A percentile compares a stretch with the other conserved stretches of the same genome.
phyloP scores from a whole-genome alignment of 2,797 vertebrate species.

The Rhynchotus rufescens region DNA sequence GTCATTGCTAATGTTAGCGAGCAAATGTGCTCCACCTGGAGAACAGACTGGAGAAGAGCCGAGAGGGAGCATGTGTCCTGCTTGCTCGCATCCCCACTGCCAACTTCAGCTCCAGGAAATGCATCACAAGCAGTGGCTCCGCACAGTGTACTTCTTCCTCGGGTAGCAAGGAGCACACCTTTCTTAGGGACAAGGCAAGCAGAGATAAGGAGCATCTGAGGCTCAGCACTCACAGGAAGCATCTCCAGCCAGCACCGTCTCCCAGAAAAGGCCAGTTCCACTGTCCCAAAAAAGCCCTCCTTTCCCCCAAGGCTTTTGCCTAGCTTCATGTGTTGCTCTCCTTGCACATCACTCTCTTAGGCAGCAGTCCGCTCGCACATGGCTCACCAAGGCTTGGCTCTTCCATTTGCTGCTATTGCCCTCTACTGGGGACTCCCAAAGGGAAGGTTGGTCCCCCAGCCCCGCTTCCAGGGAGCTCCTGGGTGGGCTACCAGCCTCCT shows the following conservation, averaged over 20 bases:
- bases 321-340: too few species aligned
- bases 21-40: neutral
- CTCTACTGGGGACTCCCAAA: conserved; percentile 53
- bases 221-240: too few species aligned
- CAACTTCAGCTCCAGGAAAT: neutral
- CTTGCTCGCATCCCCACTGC: too few species aligned
- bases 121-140: neutral
- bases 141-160: too few species aligned
- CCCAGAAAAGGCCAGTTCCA: neutral
- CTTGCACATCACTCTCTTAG: too few species aligned
- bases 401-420: conserved; percentile 67
- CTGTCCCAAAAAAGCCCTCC: rapidly evolving
- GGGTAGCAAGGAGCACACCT: too few species aligned
- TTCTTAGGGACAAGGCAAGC: too few species aligned
- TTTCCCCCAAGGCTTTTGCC: neutral
- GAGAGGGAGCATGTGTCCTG: neutral
- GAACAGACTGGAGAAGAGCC: neutral
- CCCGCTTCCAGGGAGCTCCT: neutral
- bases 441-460: neutral
- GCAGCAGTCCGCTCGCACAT: neutral
- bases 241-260: neutral
- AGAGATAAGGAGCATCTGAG: too few species aligned
- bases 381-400: neutral
- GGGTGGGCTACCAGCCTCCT: neutral
- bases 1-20: conserved; percentile 65